phyloP scores from a whole-genome alignment of 2,113 vertebrate genomes.

The Antennarius striatus region DNA sequence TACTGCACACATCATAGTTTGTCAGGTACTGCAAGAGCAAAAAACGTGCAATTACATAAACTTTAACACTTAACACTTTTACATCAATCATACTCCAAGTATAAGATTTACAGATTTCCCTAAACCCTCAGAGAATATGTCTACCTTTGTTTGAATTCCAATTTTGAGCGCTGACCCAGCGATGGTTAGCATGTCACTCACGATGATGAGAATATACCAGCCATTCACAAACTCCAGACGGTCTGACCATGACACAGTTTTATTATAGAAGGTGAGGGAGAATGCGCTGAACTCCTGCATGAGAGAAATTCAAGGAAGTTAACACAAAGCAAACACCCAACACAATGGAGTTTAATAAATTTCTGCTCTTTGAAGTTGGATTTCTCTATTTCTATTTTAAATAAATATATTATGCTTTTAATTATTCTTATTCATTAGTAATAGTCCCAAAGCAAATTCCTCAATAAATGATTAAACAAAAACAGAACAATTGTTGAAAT shows the following conservation, averaged over 20 bases:
- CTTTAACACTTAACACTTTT: no score
- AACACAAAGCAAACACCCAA: no score
- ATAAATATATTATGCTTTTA: no score
- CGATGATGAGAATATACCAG: slow-evolving; percentile 92
- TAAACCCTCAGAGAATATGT: background rate
- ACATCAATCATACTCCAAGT: no score
- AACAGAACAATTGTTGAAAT: no score
- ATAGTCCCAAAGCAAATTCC: no score
- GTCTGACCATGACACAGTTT: slow-evolving; percentile 84
- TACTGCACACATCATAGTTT: slow-evolving; percentile 92
- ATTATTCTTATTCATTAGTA: no score
- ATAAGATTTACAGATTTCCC: background rate
- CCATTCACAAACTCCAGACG: slow-evolving; percentile 94
- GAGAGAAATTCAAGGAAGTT: background rate
- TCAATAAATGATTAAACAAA: no score
- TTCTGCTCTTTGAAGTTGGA: no score
- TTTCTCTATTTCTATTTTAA: no score
- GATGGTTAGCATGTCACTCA: slow-evolving; percentile 88
- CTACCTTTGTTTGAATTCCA: slow-evolving; percentile 93
- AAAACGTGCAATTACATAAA: background rate
- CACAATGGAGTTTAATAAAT: no score
- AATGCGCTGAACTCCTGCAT: slow-evolving; percentile 88
- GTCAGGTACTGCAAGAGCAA: slow-evolving; percentile 82
- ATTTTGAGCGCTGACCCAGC: slow-evolving; percentile 91
- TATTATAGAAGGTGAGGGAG: slow-evolving; percentile 82